These are phyloP conservation scores for Dolichopus griseipennis DNA, from an alignment of 2,888 invertebrate species.

Conservation along the genomic window DNA sequence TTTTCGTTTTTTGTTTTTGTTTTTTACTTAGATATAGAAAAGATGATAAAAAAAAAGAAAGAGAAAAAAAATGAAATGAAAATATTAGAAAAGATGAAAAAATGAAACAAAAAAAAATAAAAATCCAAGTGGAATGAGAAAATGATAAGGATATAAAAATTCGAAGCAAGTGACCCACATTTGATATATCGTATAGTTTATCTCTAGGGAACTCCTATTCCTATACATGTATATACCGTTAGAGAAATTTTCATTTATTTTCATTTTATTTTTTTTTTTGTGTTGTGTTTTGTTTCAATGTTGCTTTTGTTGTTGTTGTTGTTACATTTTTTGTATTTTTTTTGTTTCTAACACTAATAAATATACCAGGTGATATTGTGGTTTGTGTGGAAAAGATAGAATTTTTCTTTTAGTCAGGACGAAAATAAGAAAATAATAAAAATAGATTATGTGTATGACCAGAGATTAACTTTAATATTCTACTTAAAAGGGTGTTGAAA, in stretches of 20 bases:
- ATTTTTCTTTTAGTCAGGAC: not conserved
- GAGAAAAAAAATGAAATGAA: no score
- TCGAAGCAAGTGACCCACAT: not conserved
- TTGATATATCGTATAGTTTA: not conserved
- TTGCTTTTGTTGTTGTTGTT: not conserved
- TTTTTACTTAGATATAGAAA: no score
- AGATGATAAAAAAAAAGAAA: no score
- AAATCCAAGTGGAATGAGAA: not conserved
- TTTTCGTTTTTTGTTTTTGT: no score
- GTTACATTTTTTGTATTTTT: no score
- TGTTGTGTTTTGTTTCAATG: not conserved
- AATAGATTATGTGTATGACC: not conserved
- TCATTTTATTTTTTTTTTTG: not conserved
- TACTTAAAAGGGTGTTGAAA: not conserved
- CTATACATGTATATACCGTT: no score
- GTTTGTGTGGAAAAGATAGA: not conserved
- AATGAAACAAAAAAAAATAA: no score
- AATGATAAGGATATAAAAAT: slow-evolving; percentile 5
- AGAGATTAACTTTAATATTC: slow-evolving; percentile 3
- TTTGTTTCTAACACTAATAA: no score
- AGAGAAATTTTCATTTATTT: not conserved
- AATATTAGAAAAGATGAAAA: no score
- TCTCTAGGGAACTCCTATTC: not conserved
- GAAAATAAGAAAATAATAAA: no score
- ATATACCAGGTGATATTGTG: not conserved